Evolutionary conservation across 2,888 invertebrate genomes (phyloP).

Genomic region (Xestia sexstrigata): DNA sequence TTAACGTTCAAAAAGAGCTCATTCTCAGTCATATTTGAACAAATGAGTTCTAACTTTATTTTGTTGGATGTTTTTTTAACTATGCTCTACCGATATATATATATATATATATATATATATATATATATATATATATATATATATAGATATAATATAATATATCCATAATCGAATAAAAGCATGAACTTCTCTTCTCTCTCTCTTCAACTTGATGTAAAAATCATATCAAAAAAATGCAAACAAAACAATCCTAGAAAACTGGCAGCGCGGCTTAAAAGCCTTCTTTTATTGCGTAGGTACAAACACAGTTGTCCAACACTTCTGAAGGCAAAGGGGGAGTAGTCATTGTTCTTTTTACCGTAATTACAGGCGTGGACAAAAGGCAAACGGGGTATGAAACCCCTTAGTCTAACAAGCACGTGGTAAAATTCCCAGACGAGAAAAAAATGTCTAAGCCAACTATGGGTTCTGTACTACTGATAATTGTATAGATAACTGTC

Average conservation of each 20-base stretch:
- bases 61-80: background rate
- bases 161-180: background rate
- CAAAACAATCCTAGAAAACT: background rate
- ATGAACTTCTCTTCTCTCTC: background rate
- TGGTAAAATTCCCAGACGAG: conserved; percentile 35
- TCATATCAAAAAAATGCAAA: background rate
- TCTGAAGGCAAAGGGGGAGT: background rate
- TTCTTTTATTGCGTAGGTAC: conserved; percentile 8
- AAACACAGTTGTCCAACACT: background rate
- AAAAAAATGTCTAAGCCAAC: conserved; percentile 5
- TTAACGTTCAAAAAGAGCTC: background rate
- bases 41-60: background rate
- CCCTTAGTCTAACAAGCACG: conserved; percentile 19
- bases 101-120: no score
- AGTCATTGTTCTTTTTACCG: conserved; percentile 40
- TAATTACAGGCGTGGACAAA: conserved; percentile 47
- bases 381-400: conserved; percentile 13
- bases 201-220: background rate
- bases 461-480: background rate
- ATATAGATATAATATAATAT: no score
- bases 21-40: background rate
- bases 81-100: no score
- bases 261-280: background rate
- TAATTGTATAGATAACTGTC: background rate
- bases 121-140: no score